Evolutionary conservation across 2,888 invertebrate genomes (phyloP), one percentile per base, ranked within the genome.

Genomic region (Siphonodentalium dalli): DNA sequence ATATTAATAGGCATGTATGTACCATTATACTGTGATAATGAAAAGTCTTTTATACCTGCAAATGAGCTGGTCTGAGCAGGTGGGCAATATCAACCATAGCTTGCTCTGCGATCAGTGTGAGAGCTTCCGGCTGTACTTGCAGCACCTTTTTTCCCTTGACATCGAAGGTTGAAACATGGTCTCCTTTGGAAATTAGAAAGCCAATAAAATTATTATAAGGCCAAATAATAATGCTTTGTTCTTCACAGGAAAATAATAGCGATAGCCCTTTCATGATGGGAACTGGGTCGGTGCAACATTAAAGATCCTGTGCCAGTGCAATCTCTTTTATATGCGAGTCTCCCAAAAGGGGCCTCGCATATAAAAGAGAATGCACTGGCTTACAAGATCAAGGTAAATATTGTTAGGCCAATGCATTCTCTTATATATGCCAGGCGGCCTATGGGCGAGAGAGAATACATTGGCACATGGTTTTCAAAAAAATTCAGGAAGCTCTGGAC

Each of bases 51-150:
- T n/a, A n/a, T 53, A 80, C 81, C 76, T 80, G 74, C 44, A 82
- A 62, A 60, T 82, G 82, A 13, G 71, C 76, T 7, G 81, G 78
- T 50, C 82, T 56, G 18, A 82, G 65, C 1, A 82, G 66, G 62
- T 82, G 82, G 9, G 81, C 74, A 29, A 82, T 74, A 51, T 82
- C 81, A 44, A 79, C 67, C 72, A 79, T 79, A 4, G 82, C 82
- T 44, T 78, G 71, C 48, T 81, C 77, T 7, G 81, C 63, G n/a
- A 82, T 61, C 63, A 72, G 35, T 3, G 81, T 81, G 44, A 82
- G 60, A 3, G 78, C 81, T 44, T 78, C 71, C 5, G 79, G 75
- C 20, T 74, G 61, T 4, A 82, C 74, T 28, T 69, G 63, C 29
- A 82, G 46, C 26, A 80, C 61, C 44, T 73, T 69, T 57, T 77